Percentiles rank a stretch among this genome's conserved stretches.
Evolutionary conservation across 2,797 vertebrate species (phyloP).

Genomic region (Anguilla megastoma): DNA sequence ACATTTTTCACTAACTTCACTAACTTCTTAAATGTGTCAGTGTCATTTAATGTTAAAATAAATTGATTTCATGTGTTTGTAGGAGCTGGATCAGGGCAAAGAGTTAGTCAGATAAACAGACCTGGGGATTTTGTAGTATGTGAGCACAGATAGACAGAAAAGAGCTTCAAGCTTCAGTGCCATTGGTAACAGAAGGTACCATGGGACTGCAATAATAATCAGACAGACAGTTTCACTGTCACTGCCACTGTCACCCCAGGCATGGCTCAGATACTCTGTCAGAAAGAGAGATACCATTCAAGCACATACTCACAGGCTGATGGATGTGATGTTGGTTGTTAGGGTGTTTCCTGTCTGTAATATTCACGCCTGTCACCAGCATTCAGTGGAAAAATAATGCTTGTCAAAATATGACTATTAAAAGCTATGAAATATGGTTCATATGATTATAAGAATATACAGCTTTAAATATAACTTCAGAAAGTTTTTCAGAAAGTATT

Average conservation of each 20-base stretch:
- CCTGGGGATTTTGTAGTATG: background rate
- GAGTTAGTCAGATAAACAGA: background rate
- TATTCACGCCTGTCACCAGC: background rate
- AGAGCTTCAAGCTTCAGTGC: constrained; percentile 12
- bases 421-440: no score
- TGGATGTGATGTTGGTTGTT: background rate
- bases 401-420: background rate
- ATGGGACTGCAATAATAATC: background rate
- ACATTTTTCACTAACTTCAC: no score
- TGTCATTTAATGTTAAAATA: background rate
- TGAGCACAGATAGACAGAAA: background rate
- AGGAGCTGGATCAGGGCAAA: background rate
- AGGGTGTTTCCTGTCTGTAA: background rate
- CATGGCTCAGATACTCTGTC: constrained; percentile 17
- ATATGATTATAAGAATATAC: no score
- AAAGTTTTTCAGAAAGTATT: no score
- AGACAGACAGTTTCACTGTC: constrained; percentile 13
- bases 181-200: background rate
- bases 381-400: background rate
- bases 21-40: background rate
- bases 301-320: background rate
- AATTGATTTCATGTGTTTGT: background rate
- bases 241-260: constrained; percentile 12
- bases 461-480: no score
- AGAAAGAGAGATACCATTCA: background rate